A percentile compares a stretch with the other conserved stretches of the same genome.
Conservation (phyloP, 2,797 vertebrate species). For the Carapus acus region DNA sequence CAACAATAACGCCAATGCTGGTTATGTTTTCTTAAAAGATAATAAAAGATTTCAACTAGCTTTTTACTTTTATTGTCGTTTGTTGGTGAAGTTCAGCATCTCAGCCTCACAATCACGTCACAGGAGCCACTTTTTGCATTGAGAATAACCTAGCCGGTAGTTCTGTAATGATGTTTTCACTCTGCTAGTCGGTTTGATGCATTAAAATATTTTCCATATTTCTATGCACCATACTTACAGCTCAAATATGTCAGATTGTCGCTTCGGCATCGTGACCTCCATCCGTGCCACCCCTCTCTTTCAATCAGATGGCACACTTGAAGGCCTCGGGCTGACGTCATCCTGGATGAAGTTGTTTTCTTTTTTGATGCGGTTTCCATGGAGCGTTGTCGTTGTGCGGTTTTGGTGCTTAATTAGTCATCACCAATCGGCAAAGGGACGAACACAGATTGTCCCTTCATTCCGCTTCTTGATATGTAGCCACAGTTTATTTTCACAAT, state of each 20-base stretch:
- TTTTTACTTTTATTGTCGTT: conserved; percentile 7
- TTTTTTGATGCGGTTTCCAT: conserved; percentile 63
- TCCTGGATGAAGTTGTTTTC: conserved; percentile 33
- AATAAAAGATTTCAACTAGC: conserved; percentile 58
- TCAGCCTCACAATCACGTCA: no score
- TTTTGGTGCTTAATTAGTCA: conserved; percentile 56
- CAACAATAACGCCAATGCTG: conserved; percentile 24
- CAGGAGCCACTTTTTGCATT: no score
- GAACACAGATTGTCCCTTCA: conserved; percentile 46
- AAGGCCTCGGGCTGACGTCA: conserved; percentile 69
- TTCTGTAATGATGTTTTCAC: no score
- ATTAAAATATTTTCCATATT: no score
- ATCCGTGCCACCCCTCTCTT: conserved; percentile 45
- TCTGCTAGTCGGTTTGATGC: no score
- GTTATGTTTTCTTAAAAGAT: conserved; percentile 55
- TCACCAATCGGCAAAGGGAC: conserved; percentile 48
- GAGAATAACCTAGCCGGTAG: no score
- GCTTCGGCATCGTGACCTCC: conserved; percentile 52
- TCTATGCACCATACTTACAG: no score
- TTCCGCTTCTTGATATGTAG: conserved; percentile 54
- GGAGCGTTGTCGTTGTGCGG: conserved; percentile 59
- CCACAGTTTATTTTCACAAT: conserved; percentile 29
- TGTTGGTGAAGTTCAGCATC: no score
- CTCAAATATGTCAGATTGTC: conserved; percentile 9
- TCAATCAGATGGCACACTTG: conserved; percentile 56